Evolutionary conservation across 2,113 vertebrate species (phyloP).

Genomic region (Scalopus aquaticus): DNA sequence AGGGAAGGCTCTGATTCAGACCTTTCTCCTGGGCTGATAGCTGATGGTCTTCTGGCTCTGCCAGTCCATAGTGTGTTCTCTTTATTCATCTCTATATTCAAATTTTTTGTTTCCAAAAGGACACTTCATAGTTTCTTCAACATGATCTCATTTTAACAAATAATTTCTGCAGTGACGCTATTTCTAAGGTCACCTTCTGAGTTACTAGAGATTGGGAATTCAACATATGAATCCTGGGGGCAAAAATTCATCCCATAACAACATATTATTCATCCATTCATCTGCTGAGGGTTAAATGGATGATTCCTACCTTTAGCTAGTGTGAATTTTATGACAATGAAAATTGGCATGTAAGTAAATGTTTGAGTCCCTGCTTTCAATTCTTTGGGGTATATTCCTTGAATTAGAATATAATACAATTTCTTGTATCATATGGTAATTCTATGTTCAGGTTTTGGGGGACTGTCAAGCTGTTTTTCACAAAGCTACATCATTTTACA

Average conservation of each 20-base stretch:
- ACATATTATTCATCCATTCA: background rate
- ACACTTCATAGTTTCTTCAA: background rate
- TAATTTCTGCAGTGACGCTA: too few relatives aligned
- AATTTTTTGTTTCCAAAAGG: background rate
- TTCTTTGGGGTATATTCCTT: background rate
- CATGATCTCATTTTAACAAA: background rate
- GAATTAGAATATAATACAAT: background rate
- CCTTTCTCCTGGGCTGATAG: background rate
- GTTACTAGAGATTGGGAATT: background rate
- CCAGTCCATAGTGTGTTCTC: too few relatives aligned
- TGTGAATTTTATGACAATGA: background rate
- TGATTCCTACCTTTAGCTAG: background rate
- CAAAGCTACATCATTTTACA: background rate
- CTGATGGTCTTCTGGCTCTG: background rate
- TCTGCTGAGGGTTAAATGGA: background rate
- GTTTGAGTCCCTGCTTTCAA: background rate
- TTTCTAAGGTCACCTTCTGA: background rate
- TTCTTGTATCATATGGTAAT: background rate
- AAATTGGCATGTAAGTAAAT: background rate
- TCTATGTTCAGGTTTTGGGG: background rate
- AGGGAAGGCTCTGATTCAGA: background rate
- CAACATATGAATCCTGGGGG: background rate
- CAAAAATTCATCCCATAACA: background rate
- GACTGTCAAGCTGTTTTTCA: background rate
- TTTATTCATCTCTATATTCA: background rate